Base-by-base conservation (phyloP, 2,888 invertebrate genomes). In the Xiphydria camelus region DNA sequence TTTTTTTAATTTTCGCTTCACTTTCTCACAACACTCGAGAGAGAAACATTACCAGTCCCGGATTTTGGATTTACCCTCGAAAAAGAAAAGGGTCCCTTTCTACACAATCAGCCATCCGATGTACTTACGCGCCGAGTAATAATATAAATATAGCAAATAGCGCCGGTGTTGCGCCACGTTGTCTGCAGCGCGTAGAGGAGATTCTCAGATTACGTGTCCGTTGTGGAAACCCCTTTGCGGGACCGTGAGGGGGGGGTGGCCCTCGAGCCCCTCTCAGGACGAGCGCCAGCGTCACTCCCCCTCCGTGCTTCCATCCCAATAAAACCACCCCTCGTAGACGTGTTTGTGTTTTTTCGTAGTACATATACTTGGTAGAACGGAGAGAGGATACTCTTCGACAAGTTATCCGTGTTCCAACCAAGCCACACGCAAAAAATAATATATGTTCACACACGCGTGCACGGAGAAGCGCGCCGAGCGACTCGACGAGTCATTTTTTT, bases 121-220 rank as follows among this genome's bases (percentile, higher is more conserved):
- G n/a, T n/a, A n/a, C n/a, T n/a, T n/a, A n/a, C n/a, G n/a, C n/a
- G n/a, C n/a, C n/a, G n/a, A n/a, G n/a, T n/a, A n/a, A n/a, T n/a
- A n/a, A n/a, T n/a, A n/a, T n/a, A n/a, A n/a, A n/a, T n/a, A n/a
- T n/a, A n/a, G n/a, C n/a, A n/a, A n/a, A n/a, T 62, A 60, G 54
- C 57, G 45, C 59, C 61, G 62, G 61, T 50, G 62, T 75, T 74
- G 71, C 62, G 62, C 73, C 75, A 75, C 70, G 70, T 66, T 74
- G 57, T 68, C 61, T 56, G 51, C 69, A 68, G 66, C 57, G 55
- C 60, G 73, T 73, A 73, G 70, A 55, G 15, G n/a, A 14, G 29
- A 29, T 29, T n/a, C 29, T 29, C 29, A 29, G 29, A 14, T 29
- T 29, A 29, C 29, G 15, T 29, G 29, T 12, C 29, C 29, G 29